Evolutionary conservation across 2,113 vertebrate species (phyloP).

Genomic region (Neolamprologus devosi): DNA sequence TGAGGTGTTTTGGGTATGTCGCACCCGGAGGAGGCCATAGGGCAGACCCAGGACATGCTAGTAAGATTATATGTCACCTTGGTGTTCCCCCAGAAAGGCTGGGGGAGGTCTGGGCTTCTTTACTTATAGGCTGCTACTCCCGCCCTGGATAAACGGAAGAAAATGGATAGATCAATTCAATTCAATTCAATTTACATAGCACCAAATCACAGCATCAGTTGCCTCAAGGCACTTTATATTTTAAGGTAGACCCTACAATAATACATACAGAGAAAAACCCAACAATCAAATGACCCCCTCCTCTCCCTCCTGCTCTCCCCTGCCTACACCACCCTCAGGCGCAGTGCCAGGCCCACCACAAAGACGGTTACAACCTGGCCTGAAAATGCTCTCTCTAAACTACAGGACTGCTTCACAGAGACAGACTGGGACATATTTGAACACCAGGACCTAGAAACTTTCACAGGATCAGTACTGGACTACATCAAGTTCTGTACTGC

Average conservation of each 20-base stretch:
- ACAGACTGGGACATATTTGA: too few species aligned
- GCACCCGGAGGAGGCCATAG: accelerated
- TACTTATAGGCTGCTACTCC: not conserved
- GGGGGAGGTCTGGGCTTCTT: not conserved
- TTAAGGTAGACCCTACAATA: not conserved
- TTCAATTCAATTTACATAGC: not conserved
- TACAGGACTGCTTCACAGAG: too few species aligned
- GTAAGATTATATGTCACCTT: not conserved
- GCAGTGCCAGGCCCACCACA: too few species aligned
- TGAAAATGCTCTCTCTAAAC: too few species aligned
- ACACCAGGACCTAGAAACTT: too few species aligned
- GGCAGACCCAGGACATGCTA: not conserved
- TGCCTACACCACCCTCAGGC: too few species aligned
- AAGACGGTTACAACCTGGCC: too few species aligned
- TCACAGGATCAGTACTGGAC: too few species aligned
- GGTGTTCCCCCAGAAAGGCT: not conserved
- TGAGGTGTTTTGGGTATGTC: not conserved
- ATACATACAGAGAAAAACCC: not conserved
- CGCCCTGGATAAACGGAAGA: not conserved
- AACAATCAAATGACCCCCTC: too few species aligned
- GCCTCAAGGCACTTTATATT: not conserved
- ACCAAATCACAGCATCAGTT: not conserved
- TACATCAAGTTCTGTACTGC: too few species aligned
- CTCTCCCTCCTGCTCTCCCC: too few species aligned
- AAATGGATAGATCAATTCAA: not conserved